Base-by-base conservation (phyloP, 2,888 invertebrate genomes). In the Ryuthela nishihirai region DNA sequence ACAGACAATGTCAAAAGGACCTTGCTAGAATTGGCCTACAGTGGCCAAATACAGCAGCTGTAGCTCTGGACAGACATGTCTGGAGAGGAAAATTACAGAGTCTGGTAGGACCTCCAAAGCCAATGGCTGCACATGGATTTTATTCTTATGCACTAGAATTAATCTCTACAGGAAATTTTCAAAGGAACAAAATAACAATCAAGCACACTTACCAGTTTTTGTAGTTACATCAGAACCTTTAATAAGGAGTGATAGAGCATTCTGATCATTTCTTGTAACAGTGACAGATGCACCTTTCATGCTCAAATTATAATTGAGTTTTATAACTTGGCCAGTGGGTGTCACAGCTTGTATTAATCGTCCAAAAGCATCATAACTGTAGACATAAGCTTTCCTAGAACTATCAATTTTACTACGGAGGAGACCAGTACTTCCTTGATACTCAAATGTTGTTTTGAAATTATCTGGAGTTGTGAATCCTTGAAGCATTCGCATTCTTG, bases 321-420 rank as follows among this genome's bases (percentile, higher is more conserved):
- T 65, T 25, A 73, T 73, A 21, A 70, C 67, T 77, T 94, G 92
- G 53, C 95, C 95, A 65, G 92, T 93, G 21, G 95, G 92, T 72
- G 92, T 80, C 62, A 90, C 87, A 47, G 91, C 86, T 69, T 86
- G 85, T 0, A 84, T 85, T 4, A 92, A 85, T 38, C 94, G 81
- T 1, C 95, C 95, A 64, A 90, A 81, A 73, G 85, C 83, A 70
- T 95, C 92, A 71, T 94, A 95, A 70, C 88, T 85, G 75, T 93
- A 95, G 68, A 92, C 87, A 66, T 86, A 90, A 0, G 91, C 70
- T 49, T 71, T 69, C 10, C 67, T 69, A 15, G 68, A 70, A 18
- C 72, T 72, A 38, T 73, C 71, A 46, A 72, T 67, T 56, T 74
- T 73, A 10, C 73, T 65, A 21, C 64, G 68, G 56, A 77, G 67